Conservation (phyloP, 1,140 invertebrate species). For the Saccostrea glomerata region DNA sequence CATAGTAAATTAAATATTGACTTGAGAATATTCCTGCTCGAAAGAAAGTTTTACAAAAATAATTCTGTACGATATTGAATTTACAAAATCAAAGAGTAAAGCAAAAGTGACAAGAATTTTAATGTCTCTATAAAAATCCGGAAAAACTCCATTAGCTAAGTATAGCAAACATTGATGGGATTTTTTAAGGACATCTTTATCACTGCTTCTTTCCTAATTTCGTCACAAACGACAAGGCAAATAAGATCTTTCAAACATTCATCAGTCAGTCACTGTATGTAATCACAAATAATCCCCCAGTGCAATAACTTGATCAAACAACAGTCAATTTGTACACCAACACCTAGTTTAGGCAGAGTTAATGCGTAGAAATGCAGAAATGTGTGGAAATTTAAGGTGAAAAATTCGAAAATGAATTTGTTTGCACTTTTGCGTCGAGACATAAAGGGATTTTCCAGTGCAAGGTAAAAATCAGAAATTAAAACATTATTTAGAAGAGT, state of each 20-base stretch:
- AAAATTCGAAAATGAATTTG: slow-evolving; percentile 18
- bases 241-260: not conserved
- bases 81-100: not conserved
- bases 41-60: too few species aligned
- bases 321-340: slow-evolving; percentile 22
- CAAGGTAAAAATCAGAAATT: not conserved
- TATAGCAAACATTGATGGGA: slow-evolving; percentile 17
- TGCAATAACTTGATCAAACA: slow-evolving; percentile 36
- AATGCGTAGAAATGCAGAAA: slow-evolving; percentile 27
- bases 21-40: too few species aligned
- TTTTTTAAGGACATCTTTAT: slow-evolving; percentile 9
- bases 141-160: slow-evolving; percentile 32
- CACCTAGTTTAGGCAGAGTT: slow-evolving; percentile 32
- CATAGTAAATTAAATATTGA: too few species aligned
- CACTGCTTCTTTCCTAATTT: not conserved
- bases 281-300: slow-evolving; percentile 22
- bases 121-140: slow-evolving; percentile 20
- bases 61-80: too few species aligned
- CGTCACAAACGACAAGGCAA: slow-evolving; percentile 6
- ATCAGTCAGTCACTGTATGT: slow-evolving; percentile 1
- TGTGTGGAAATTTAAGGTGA: not conserved
- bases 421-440: not conserved
- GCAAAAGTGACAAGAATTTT: not conserved
- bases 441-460: not conserved
- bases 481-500: not conserved